A percentile compares a stretch with the other conserved stretches of the same genome.
phyloP scores from a whole-genome alignment of 2,888 invertebrate species.

The Pemphredon lugubris region DNA sequence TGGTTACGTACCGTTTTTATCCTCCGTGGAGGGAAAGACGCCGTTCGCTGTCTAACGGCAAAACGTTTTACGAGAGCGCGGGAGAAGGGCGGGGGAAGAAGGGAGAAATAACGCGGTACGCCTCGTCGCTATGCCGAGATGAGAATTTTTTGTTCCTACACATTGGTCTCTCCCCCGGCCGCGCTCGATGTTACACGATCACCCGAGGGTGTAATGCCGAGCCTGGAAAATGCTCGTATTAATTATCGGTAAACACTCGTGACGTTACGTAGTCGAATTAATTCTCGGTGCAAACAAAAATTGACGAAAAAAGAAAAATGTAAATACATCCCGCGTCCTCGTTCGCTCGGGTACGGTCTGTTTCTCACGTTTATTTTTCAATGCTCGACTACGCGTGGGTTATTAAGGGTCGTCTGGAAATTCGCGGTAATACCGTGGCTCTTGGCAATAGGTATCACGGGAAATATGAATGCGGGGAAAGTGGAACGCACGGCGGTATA shows the following conservation, averaged over 20 bases:
- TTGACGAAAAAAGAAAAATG: no score
- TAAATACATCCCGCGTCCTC: no score
- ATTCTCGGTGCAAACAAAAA: background rate
- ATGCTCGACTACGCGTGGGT: no score
- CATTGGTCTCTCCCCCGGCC: background rate
- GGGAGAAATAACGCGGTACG: background rate
- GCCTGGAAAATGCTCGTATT: background rate
- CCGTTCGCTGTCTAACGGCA: slow-evolving; percentile 2
- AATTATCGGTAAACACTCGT: background rate
- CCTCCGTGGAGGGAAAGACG: background rate
- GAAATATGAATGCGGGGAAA: background rate
- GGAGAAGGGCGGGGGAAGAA: background rate
- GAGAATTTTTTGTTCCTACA: background rate
- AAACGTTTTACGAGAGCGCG: slow-evolving; percentile 6
- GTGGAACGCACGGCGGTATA: slow-evolving; percentile 16
- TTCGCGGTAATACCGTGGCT: background rate
- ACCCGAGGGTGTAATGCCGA: background rate
- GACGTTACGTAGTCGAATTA: background rate
- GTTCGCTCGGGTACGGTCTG: no score
- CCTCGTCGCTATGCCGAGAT: background rate
- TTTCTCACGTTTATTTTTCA: no score
- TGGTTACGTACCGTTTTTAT: slow-evolving; percentile 2
- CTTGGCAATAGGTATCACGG: background rate
- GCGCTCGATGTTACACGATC: background rate
- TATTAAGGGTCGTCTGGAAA: no score